phyloP scores from a whole-genome alignment of 1,140 invertebrate genomes.

The Ceratoteleas bidentatus region DNA sequence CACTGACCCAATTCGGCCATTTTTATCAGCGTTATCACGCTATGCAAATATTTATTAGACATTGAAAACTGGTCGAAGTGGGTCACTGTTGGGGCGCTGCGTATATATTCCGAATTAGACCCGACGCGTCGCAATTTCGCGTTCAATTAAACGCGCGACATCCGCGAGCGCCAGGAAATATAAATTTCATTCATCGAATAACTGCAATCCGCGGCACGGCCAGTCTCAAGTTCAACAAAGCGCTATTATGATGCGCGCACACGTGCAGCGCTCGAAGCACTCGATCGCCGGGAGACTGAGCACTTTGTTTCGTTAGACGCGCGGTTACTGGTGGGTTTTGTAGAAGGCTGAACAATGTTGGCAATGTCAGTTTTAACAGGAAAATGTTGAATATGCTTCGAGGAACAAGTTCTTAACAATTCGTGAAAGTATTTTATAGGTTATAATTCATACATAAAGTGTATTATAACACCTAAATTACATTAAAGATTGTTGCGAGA shows the following conservation, averaged over 20 bases:
- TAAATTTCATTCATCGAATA: slow-evolving; percentile 57
- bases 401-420: no score
- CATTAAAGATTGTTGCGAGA: no score
- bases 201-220: slow-evolving; percentile 39
- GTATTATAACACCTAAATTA: no score
- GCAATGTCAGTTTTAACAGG: no score
- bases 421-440: no score
- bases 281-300: slow-evolving; percentile 10
- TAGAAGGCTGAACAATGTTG: no score
- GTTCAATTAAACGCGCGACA: slow-evolving; percentile 40
- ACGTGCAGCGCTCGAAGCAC: slow-evolving; percentile 32
- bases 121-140: slow-evolving; percentile 11
- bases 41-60: neutral
- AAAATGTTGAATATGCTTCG: no score
- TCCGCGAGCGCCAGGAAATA: slow-evolving; percentile 37
- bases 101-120: slow-evolving; percentile 9
- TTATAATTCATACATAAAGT: no score
- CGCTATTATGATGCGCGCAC: slow-evolving; percentile 41
- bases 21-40: no score
- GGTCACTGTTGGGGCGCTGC: slow-evolving; percentile 12
- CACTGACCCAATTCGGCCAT: no score
- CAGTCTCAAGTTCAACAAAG: slow-evolving; percentile 50
- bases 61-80: neutral
- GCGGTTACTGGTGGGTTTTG: no score
- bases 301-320: no score